Conservation (phyloP, 2,888 invertebrate species). For the Agrilus cyanescens region DNA sequence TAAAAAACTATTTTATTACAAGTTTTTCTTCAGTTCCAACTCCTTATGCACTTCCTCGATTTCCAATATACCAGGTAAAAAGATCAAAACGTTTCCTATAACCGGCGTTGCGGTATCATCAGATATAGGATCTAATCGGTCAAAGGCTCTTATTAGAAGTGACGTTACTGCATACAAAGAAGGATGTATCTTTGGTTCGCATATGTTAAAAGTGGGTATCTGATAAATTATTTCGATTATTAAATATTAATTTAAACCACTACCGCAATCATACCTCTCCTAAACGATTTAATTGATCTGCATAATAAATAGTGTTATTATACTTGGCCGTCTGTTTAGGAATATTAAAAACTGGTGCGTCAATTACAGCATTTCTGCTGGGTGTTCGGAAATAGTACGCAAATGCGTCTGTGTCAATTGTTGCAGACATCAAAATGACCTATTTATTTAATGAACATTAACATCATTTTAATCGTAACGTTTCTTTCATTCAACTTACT, state of each 20-base stretch:
- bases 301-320: conserved; percentile 50
- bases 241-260: conserved; percentile 3
- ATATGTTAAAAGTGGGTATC: conserved; percentile 45
- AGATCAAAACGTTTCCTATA: conserved; percentile 65
- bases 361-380: conserved; percentile 25
- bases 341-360: conserved; percentile 47
- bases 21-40: conserved; percentile 21
- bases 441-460: conserved; percentile 26
- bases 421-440: conserved; percentile 89
- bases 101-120: conserved; percentile 15
- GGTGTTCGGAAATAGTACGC: conserved; percentile 49
- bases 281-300: conserved; percentile 36
- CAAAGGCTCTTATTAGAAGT: conserved; percentile 49
- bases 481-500: conserved; percentile 24
- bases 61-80: conserved; percentile 80
- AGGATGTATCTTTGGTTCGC: conserved; percentile 42
- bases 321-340: conserved; percentile 39
- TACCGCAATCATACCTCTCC: conserved; percentile 24
- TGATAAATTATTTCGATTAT: conserved; percentile 26
- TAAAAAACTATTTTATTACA: conserved; percentile 5
- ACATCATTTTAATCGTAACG: not conserved
- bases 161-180: conserved; percentile 32
- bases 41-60: conserved; percentile 56
- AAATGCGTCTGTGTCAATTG: conserved; percentile 65
- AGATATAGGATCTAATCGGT: conserved; percentile 44